Evolutionary conservation across 1,140 invertebrate species (phyloP).

Genomic region (Drosophila parabipectinata): DNA sequence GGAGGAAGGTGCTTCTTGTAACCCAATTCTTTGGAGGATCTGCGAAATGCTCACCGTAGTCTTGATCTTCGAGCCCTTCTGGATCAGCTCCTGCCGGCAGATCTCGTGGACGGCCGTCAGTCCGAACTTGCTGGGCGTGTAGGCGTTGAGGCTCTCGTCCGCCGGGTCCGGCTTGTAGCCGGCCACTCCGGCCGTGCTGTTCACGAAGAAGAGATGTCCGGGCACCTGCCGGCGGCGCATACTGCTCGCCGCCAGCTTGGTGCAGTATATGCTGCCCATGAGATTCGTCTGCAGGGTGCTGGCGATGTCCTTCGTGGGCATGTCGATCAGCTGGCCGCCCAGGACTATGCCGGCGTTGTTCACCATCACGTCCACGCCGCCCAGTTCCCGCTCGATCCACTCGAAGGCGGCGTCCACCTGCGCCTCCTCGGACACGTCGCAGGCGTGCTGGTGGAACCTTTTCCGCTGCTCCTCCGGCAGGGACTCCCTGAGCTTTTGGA

Average conservation of each 20-base stretch:
- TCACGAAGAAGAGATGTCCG: conserved; percentile 90
- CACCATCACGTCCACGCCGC: conserved; percentile 89
- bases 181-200: conserved; percentile 86
- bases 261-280: conserved; percentile 87
- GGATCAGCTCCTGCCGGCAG: conserved; percentile 87
- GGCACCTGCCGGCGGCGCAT: conserved; percentile 88
- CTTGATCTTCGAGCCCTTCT: conserved; percentile 86
- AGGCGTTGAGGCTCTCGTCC: conserved; percentile 85
- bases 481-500: conserved; percentile 65
- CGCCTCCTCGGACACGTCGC: conserved; percentile 88
- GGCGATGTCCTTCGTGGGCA: conserved; percentile 82
- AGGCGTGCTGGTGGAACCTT: conserved; percentile 85
- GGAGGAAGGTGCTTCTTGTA: neutral
- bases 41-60: conserved; percentile 86
- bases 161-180: conserved; percentile 75
- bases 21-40: no score
- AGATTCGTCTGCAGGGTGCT: conserved; percentile 89
- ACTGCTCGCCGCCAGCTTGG: conserved; percentile 87
- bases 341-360: conserved; percentile 89
- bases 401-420: conserved; percentile 88
- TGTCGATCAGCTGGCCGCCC: conserved; percentile 79
- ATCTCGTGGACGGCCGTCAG: conserved; percentile 88
- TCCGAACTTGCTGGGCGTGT: conserved; percentile 89
- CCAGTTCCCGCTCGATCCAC: conserved; percentile 87
- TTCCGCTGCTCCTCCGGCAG: conserved; percentile 55